A percentile compares a stretch with the other conserved stretches of the same genome.
These are phyloP conservation scores for Chaetodon trifascialis DNA, from an alignment of 2,113 vertebrate genomes.

Conservation along the genomic window DNA sequence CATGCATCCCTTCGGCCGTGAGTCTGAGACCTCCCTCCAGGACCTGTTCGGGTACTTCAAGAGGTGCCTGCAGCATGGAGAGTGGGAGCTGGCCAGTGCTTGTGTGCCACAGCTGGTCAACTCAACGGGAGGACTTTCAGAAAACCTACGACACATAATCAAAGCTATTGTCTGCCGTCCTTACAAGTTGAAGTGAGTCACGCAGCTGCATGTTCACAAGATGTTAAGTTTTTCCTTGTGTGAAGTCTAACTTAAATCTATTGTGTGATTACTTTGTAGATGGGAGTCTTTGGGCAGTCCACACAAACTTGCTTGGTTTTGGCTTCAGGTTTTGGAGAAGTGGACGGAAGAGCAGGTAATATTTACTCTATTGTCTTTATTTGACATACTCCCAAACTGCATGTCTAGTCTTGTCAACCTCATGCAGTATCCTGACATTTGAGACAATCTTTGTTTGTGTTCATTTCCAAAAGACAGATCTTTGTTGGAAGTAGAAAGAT, in stretches of 20 bases:
- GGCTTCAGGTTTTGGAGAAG: constrained; percentile 92
- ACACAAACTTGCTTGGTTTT: constrained; percentile 92
- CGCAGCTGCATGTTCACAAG: neutral
- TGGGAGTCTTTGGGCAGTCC: constrained; percentile 86
- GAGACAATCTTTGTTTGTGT: neutral
- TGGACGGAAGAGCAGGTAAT: constrained; percentile 88
- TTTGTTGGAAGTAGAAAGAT: neutral
- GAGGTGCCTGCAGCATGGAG: constrained; percentile 86
- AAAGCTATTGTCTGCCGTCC: constrained; percentile 88
- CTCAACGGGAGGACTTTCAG: constrained; percentile 74
- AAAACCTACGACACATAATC: constrained; percentile 85
- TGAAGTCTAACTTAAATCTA: neutral
- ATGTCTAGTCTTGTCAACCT: neutral
- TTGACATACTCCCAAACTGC: neutral
- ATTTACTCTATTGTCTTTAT: neutral
- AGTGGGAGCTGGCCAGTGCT: constrained; percentile 93
- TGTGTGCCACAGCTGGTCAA: constrained; percentile 90
- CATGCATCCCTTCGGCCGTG: constrained; percentile 90
- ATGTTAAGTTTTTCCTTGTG: neutral
- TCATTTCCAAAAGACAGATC: neutral
- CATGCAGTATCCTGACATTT: neutral
- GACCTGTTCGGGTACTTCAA: constrained; percentile 91
- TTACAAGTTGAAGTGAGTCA: constrained; percentile 84
- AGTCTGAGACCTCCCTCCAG: constrained; percentile 87
- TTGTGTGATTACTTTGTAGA: constrained; percentile 56